phyloP scores from a whole-genome alignment of 2,113 vertebrate genomes.

The Salvelinus sp. region DNA sequence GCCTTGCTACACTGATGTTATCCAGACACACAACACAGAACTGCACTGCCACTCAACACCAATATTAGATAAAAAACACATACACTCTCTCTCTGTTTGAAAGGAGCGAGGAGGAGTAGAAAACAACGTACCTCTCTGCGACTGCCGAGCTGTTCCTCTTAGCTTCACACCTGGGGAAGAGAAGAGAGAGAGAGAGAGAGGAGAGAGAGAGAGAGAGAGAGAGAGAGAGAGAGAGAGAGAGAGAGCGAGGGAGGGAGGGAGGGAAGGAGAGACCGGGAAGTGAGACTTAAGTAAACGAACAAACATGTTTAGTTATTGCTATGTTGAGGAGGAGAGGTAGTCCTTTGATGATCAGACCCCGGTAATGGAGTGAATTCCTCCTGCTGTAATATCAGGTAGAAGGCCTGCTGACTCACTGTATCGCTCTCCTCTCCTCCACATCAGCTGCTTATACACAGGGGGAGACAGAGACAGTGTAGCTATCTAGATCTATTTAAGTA shows the following conservation, averaged over 20 bases:
- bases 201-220: too few species aligned
- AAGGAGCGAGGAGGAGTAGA: constrained; percentile 33
- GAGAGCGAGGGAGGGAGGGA: constrained; percentile 15
- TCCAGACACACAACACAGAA: constrained; percentile 63
- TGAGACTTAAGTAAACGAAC: constrained; percentile 35
- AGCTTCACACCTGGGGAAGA: constrained; percentile 66
- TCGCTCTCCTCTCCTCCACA: not conserved
- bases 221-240: too few species aligned
- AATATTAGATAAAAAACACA: constrained; percentile 40
- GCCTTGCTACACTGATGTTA: constrained; percentile 55
- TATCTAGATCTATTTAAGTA: constrained; percentile 26
- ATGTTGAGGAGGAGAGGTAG: not conserved
- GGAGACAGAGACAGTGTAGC: constrained; percentile 9
- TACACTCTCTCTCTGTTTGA: constrained; percentile 23
- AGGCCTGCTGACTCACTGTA: not conserved
- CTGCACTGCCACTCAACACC: constrained; percentile 53
- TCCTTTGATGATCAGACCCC: constrained; percentile 23
- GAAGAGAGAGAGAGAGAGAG: too few species aligned
- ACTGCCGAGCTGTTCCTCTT: constrained; percentile 54
- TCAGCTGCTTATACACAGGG: constrained; percentile 19
- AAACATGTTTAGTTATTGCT: constrained; percentile 37
- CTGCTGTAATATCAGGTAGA: constrained; percentile 22
- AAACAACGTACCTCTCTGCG: constrained; percentile 72
- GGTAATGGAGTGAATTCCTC: constrained; percentile 30
- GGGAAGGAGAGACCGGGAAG: constrained; percentile 28